Base-by-base conservation (phyloP, 2,797 vertebrate genomes). In the Tapirus indicus region DNA sequence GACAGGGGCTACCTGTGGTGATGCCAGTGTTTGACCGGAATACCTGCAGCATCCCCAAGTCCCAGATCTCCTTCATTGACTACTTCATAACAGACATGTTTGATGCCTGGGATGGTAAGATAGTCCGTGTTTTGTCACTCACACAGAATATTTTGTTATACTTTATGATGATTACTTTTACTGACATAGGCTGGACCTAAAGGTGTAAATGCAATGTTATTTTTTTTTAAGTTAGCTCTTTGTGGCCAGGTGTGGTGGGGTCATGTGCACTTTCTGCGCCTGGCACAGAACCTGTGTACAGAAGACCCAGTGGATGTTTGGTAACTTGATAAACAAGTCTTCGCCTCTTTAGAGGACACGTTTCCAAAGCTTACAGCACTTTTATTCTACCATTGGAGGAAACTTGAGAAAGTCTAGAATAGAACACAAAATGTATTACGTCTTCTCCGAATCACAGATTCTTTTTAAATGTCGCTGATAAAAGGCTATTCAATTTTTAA, bases 41-140 rank as follows among this genome's bases (percentile, higher is more conserved):
- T 72, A 99, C 99, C 91, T 99, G 99, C 88, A 99, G 99, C 98
- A 99, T 99, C 91, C 99, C 99, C 88, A 99, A 99, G 98, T 99
- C 99, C 97, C 99, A 99, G 79, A 99, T 99, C 94, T 99, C 99
- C 96, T 99, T 99, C 98, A 99, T 99, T 68, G 99, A 99, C 97
- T 99, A 99, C 98, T 99, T 99, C 97, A 99, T 99, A 97, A 99
- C 98, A 90, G 99, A 99, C 97, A 99, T 99, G 99, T 99, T 99
- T 2, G 98, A 99, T 95, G 99, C 99, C 0, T 99, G 99, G 99
- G 99, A 99, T 92, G 99, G 99, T 99, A 98, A 99, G 99, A 98
- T 35, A 49, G 58, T 41, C 78, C 52, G 5, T 82, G 54, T 29
- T 62, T 41, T 58, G 18, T 21, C 41, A 44, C 21, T 32, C 41